Base-by-base conservation (phyloP, 2,888 invertebrate species). In the Pyrrhosoma nymphula region DNA sequence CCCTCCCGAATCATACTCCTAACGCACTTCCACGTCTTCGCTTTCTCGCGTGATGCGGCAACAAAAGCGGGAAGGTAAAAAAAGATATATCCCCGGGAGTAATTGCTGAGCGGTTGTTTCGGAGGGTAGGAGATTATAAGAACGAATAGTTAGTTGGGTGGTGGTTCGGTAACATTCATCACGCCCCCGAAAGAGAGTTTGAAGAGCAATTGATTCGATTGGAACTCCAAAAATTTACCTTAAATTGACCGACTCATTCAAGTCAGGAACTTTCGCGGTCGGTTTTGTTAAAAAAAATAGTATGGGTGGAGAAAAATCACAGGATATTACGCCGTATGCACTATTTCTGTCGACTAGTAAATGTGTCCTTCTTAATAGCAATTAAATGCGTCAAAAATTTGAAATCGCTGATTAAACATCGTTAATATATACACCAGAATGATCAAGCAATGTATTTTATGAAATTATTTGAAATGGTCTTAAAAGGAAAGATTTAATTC, bases 41-140 rank as follows among this genome's bases (percentile, higher is more conserved):
- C 26, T 8, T 8, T 69, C 69, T 93, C 69, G 93, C 93, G 93
- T 93, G 93, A 93, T 69, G 10, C 93, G 93, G 16, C 47, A 60
- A 60, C 60, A 14, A 60, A 60, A 60, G 56, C 8, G 56, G 56
- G 35, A 23, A 47, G 55, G n/a, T 55, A 82, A 16, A 35, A 16
- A 26, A 82, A 82, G n/a, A 82, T 16, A 35, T 35, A 90, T 12
- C 93, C 35, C 55, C 2, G 60, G 30, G 95, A 91, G 95, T 95
- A 95, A 39, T 95, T 95, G 95, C 60, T n/a, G 47, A 8, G 47
- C 47, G 47, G 55, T 35, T 95, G 82, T 93, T 93, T 95, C 90
- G 26, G n/a, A 91, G 39, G 55, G 90, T 90, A 91, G n/a, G 16
- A 56, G 82, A 91, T 95, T 39, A 90, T 47, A 75, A 95, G 88